Conservation (phyloP, 2,888 invertebrate species). For the Scrobipalpa atriplicella region DNA sequence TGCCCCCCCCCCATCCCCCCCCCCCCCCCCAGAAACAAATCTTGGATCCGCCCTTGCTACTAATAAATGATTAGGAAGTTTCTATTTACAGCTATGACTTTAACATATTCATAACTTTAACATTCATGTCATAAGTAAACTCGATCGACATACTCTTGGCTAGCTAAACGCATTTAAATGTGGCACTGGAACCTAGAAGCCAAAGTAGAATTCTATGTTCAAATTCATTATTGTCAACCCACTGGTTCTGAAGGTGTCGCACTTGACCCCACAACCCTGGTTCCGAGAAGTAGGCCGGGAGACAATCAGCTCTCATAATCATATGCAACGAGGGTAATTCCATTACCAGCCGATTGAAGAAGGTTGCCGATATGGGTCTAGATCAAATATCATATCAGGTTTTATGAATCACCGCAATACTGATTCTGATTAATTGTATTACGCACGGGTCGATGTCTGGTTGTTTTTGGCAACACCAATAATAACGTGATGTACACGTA, state of each 20-base stretch:
- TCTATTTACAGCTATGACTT: too few species aligned
- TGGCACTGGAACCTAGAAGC: too few species aligned
- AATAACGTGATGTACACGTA: neutral
- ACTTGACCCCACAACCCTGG: conserved; percentile 24
- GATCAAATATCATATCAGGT: conserved; percentile 34
- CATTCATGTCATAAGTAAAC: too few species aligned
- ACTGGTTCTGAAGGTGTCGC: neutral
- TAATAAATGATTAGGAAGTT: too few species aligned
- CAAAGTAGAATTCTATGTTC: too few species aligned
- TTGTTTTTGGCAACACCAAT: conserved; percentile 5
- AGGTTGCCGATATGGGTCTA: conserved; percentile 49
- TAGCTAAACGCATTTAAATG: too few species aligned
- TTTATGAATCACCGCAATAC: neutral
- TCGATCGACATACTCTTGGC: too few species aligned
- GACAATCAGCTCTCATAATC: conserved; percentile 66
- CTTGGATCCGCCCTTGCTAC: too few species aligned
- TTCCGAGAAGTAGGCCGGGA: conserved; percentile 62
- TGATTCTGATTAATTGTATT: neutral
- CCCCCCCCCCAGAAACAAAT: too few species aligned
- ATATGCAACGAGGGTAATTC: conserved; percentile 71
- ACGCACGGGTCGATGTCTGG: neutral
- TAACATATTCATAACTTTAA: too few species aligned
- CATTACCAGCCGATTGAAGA: conserved; percentile 43
- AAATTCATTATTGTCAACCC: neutral
- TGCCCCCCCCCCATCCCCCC: too few species aligned